phyloP scores from a whole-genome alignment of 2,113 vertebrate genomes.

The Cryptomyrus ogoouensis region DNA sequence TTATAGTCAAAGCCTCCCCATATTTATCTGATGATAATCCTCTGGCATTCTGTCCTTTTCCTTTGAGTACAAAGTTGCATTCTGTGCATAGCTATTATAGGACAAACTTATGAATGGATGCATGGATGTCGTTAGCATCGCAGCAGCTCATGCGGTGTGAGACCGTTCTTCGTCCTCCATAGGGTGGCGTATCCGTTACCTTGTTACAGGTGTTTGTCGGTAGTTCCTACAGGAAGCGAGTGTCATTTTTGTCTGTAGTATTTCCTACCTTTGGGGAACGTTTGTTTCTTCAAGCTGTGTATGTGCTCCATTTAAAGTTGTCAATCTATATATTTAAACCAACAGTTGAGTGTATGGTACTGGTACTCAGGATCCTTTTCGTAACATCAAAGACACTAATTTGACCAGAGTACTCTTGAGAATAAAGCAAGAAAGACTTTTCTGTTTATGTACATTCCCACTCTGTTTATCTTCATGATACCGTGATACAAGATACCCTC shows the following conservation, averaged over 20 bases:
- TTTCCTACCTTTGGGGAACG: neutral
- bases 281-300: neutral
- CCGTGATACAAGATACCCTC: neutral
- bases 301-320: neutral
- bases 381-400: neutral
- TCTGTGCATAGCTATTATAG: neutral
- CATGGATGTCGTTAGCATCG: neutral
- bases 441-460: neutral
- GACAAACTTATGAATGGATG: neutral
- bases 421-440: neutral
- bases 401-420: neutral
- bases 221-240: neutral
- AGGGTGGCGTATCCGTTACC: neutral
- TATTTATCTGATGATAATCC: neutral
- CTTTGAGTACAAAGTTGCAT: neutral
- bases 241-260: neutral
- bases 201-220: neutral
- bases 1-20: neutral
- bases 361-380: neutral
- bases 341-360: neutral
- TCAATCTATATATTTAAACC: neutral
- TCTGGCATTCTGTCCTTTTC: neutral
- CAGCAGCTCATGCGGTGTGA: neutral
- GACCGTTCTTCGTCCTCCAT: neutral
- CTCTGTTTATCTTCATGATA: neutral